phyloP scores from a whole-genome alignment of 2,113 vertebrate species.

The Channa argus region DNA sequence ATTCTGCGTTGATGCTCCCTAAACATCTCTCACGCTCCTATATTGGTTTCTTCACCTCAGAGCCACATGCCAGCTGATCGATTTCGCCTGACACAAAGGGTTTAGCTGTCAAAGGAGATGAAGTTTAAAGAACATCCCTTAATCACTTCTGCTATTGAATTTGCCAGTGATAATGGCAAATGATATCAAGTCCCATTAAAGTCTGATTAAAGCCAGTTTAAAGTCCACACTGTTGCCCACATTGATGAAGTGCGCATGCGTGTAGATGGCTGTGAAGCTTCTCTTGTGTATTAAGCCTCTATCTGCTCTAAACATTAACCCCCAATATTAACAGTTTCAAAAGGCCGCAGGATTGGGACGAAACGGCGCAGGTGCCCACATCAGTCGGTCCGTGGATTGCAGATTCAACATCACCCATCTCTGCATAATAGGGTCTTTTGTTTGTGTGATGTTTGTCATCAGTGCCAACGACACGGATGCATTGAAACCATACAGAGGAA shows the following conservation, averaged over 20 bases:
- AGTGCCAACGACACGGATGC: conserved; percentile 23
- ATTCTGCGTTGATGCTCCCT: not conserved
- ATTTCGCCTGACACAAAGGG: not conserved
- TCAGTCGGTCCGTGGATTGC: conserved; percentile 50
- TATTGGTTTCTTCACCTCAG: conserved; percentile 1
- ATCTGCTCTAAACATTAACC: conserved; percentile 3
- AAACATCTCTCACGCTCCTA: too few relatives aligned
- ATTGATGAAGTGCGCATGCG: too few relatives aligned
- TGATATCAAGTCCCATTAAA: conserved; percentile 63
- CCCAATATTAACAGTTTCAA: conserved; percentile 44
- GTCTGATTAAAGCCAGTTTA: conserved; percentile 1
- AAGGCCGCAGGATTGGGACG: conserved; percentile 29
- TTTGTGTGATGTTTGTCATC: conserved; percentile 24
- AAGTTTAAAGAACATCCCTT: conserved; percentile 34
- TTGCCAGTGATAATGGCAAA: conserved; percentile 49
- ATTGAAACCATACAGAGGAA: conserved; percentile 32
- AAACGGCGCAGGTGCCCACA: conserved; percentile 59
- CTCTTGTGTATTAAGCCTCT: conserved; percentile 45
- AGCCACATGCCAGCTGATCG: conserved; percentile 9
- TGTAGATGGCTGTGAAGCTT: too few relatives aligned
- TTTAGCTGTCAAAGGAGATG: conserved; percentile 41
- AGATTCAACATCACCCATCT: conserved; percentile 13
- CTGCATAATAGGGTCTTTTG: conserved; percentile 53
- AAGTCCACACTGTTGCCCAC: conserved; percentile 13
- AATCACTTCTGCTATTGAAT: conserved; percentile 66